A percentile compares a stretch with the other conserved stretches of the same genome.
phyloP scores from a whole-genome alignment of 1,140 invertebrate species.

The Lordiphosa mommai region DNA sequence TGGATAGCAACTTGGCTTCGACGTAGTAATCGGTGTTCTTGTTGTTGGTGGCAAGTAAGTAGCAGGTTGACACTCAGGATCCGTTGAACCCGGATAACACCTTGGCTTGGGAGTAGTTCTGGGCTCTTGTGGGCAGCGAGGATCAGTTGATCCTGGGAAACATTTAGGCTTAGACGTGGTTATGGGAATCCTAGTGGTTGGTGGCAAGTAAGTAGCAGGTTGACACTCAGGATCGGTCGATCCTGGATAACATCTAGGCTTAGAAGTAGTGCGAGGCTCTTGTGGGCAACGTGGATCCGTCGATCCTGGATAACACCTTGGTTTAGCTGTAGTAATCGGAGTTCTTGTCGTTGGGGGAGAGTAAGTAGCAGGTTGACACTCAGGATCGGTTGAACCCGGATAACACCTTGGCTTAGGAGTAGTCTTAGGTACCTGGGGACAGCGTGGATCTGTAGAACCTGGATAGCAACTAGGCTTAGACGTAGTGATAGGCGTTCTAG shows the following conservation, averaged over 20 bases:
- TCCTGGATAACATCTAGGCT: slow-evolving; percentile 66
- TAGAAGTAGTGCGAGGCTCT: not conserved
- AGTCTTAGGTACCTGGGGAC: slow-evolving; percentile 60
- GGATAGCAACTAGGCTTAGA: slow-evolving; percentile 67
- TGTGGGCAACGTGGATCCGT: slow-evolving; percentile 71
- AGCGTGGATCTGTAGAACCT: slow-evolving; percentile 78
- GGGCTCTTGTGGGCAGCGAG: slow-evolving; percentile 79
- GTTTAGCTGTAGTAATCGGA: slow-evolving; percentile 2
- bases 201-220: slow-evolving; percentile 25
- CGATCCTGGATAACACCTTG: slow-evolving; percentile 54
- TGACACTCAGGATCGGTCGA: slow-evolving; percentile 76
- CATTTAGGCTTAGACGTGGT: slow-evolving; percentile 12
- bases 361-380: slow-evolving; percentile 77
- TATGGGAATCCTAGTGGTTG: slow-evolving; percentile 8
- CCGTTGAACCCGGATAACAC: slow-evolving; percentile 65
- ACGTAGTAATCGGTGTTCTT: slow-evolving; percentile 14
- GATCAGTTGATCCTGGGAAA: slow-evolving; percentile 23
- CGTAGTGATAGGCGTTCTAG: slow-evolving; percentile 2
- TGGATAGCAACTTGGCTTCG: slow-evolving; percentile 5
- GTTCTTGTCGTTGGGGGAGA: slow-evolving; percentile 42
- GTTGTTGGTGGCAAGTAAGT: slow-evolving; percentile 49
- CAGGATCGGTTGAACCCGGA: slow-evolving; percentile 80
- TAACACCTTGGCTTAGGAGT: slow-evolving; percentile 41
- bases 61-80: slow-evolving; percentile 47
- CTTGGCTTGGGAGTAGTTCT: slow-evolving; percentile 22